phyloP scores from a whole-genome alignment of 2,797 vertebrate genomes.

The Poeciliopsis gracilis region DNA sequence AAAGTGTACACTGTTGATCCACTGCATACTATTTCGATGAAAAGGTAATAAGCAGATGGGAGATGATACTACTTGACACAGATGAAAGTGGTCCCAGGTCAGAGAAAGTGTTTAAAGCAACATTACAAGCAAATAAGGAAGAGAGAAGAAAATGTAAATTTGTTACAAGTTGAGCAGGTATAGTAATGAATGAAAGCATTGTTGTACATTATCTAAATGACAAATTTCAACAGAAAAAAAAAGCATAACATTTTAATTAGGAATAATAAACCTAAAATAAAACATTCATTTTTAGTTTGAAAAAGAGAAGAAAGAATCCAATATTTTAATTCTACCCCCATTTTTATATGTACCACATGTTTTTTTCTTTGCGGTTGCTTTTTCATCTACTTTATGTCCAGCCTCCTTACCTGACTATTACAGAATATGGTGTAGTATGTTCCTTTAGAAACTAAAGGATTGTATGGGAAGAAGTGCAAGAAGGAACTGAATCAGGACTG shows the following conservation, averaged over 20 bases:
- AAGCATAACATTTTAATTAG: neutral
- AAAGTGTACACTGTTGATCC: no score
- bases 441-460: neutral
- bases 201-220: neutral
- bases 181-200: neutral
- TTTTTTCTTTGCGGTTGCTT: neutral
- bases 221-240: neutral
- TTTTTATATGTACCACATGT: neutral
- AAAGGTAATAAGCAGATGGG: neutral
- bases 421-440: neutral
- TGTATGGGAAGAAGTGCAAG: neutral
- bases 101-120: neutral
- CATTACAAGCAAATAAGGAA: neutral
- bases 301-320: neutral
- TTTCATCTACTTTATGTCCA: neutral
- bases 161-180: no score
- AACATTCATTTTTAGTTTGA: neutral
- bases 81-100: neutral
- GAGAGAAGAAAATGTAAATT: neutral
- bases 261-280: neutral
- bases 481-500: neutral
- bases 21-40: neutral
- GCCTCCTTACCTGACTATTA: neutral
- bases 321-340: neutral
- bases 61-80: neutral